Evolutionary conservation across 92 coral and sea anemone genomes (phyloP).

Genomic region (Meandrina meandrites): DNA sequence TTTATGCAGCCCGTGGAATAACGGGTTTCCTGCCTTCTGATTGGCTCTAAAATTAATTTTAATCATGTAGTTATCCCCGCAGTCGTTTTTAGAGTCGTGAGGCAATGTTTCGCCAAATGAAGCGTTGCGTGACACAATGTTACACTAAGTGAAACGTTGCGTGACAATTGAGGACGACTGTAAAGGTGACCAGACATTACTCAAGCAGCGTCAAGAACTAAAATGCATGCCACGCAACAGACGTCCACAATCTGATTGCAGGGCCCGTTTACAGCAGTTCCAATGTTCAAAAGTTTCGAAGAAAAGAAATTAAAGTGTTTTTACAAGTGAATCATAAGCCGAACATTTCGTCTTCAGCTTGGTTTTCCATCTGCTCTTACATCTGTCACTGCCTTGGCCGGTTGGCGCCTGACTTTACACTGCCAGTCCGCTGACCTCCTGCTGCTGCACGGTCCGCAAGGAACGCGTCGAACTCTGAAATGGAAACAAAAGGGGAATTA

Average conservation of each 20-base stretch:
- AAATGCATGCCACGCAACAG: not conserved
- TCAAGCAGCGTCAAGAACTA: not conserved
- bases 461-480: conserved; percentile 93
- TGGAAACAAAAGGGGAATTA: not conserved
- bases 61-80: not conserved
- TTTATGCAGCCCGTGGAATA: too few relatives aligned
- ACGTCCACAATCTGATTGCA: conserved; percentile 3
- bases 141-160: not conserved
- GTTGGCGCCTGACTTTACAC: conserved; percentile 64
- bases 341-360: conserved; percentile 89
- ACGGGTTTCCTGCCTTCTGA: not conserved
- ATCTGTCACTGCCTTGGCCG: conserved; percentile 93
- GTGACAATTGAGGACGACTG: not conserved
- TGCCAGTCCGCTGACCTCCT: conserved; percentile 84
- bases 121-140: conserved; percentile 3
- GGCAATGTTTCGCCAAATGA: not conserved
- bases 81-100: not conserved
- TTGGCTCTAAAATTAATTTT: too few relatives aligned
- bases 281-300: not conserved
- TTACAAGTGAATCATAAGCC: conserved; percentile 65
- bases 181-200: not conserved
- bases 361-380: conserved; percentile 90
- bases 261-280: not conserved
- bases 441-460: conserved; percentile 93
- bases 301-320: not conserved